These are phyloP conservation scores for Yponomeuta cagnagella DNA, from an alignment of 2,888 invertebrate genomes.

Conservation along the genomic window DNA sequence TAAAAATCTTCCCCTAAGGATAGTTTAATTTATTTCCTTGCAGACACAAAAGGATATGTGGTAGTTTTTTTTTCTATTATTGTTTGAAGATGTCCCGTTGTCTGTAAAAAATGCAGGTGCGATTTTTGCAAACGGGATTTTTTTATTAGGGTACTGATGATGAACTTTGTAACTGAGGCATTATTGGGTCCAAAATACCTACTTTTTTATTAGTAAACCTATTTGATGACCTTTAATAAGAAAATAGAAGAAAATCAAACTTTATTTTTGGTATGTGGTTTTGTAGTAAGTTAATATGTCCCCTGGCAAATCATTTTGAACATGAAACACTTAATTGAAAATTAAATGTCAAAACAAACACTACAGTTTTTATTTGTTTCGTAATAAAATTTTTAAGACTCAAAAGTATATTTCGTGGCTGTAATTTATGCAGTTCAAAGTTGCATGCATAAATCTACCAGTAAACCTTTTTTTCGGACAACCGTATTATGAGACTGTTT, in stretches of 20 bases:
- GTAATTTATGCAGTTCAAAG: slow-evolving; percentile 23
- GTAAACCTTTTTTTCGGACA: slow-evolving; percentile 72
- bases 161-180: background rate
- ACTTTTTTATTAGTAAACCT: too few species aligned
- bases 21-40: slow-evolving; percentile 71
- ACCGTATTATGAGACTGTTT: slow-evolving; percentile 72
- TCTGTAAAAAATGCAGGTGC: slow-evolving; percentile 35
- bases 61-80: slow-evolving; percentile 35
- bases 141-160: background rate
- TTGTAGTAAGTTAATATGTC: too few species aligned
- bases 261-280: too few species aligned
- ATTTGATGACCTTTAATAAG: too few species aligned
- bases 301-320: too few species aligned
- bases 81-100: slow-evolving; percentile 51
- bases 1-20: slow-evolving; percentile 69
- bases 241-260: too few species aligned
- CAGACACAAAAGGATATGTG: slow-evolving; percentile 61
- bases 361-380: too few species aligned
- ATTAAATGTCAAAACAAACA: too few species aligned
- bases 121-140: slow-evolving; percentile 26
- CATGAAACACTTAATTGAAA: too few species aligned
- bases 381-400: too few species aligned
- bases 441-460: slow-evolving; percentile 66
- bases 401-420: background rate
- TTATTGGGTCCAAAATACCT: too few species aligned